A percentile compares a stretch with the other conserved stretches of the same genome.
Conservation (phyloP, 2,113 vertebrate genomes). For the human (Homo sapiens) region DNA sequence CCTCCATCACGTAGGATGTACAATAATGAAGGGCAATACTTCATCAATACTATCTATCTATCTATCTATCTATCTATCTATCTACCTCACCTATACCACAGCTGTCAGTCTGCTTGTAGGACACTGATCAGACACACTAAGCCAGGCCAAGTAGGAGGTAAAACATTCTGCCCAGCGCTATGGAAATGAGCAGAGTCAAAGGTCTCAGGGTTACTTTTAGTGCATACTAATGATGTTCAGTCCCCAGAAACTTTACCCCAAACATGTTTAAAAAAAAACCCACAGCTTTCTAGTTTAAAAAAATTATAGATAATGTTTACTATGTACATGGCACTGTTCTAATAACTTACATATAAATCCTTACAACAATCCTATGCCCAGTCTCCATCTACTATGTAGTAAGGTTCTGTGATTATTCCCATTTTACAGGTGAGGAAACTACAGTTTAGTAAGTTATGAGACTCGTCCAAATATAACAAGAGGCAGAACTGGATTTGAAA, state of each 20-base stretch:
- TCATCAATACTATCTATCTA: too few relatives aligned
- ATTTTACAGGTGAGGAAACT: constrained; percentile 6
- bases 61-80: too few relatives aligned
- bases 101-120: background rate
- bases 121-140: background rate
- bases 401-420: background rate
- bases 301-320: background rate
- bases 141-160: background rate
- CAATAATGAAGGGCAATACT: background rate
- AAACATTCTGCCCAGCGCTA: background rate
- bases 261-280: background rate
- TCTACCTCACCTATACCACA: background rate
- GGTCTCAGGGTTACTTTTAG: background rate
- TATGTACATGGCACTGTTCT: background rate
- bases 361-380: background rate
- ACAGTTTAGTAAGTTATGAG: background rate
- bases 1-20: background rate
- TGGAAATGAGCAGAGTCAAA: background rate
- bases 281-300: background rate
- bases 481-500: background rate
- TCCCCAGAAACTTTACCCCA: background rate
- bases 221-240: background rate
- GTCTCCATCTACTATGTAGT: background rate
- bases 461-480: background rate
- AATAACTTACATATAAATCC: background rate